Base-by-base conservation (phyloP, 2,888 invertebrate genomes). In the Drosophila meridiana region DNA sequence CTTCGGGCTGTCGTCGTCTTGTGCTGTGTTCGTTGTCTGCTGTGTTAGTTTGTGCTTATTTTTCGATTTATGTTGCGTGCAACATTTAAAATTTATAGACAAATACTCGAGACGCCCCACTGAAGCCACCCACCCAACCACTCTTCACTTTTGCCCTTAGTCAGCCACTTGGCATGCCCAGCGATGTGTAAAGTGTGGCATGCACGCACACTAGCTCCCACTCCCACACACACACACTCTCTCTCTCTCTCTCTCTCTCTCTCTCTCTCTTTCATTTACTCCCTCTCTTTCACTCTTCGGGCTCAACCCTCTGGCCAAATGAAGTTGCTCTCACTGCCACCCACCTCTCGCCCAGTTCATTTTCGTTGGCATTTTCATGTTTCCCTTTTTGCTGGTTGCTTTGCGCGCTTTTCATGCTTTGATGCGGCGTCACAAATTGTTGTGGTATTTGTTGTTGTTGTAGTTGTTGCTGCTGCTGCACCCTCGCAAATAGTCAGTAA, bases 391-490 rank as follows among this genome's bases (percentile, higher is more conserved):
- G 74, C 81, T 78, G 89, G 87, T 87, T 73, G 87, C 78, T 71
- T 69, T 76, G 68, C 69, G 75, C 80, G 82, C 71, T 84, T 77
- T 88, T 90, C 90, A 91, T 86, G 87, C 91, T 90, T 90, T 91
- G 78, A 88, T 91, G 83, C 83, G 91, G 90, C 92, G 82, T 90
- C 81, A 77, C 91, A 85, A 91, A 91, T 91, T 82, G 84, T 79
- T 87, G 87, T 90, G 90, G 91, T 88, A 90, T 90, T 87, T 90
- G 69, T 76, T 76, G 80, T 71, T 64, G 64, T 50, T 70, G 63
- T 48, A 32, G 48, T 4, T 32, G 67, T 66, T 75, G 72, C 64
- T 43, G 42, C 6, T 57, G 68, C 40, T 59, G 59, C 36, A 72
- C 69, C 73, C 61, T 69, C 61, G 52, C 52, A 40, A 71, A 72